Evolutionary conservation across 1,140 invertebrate genomes (phyloP), one percentile per base, ranked within the genome.

Genomic region (Pseudomyrmex concolor): DNA sequence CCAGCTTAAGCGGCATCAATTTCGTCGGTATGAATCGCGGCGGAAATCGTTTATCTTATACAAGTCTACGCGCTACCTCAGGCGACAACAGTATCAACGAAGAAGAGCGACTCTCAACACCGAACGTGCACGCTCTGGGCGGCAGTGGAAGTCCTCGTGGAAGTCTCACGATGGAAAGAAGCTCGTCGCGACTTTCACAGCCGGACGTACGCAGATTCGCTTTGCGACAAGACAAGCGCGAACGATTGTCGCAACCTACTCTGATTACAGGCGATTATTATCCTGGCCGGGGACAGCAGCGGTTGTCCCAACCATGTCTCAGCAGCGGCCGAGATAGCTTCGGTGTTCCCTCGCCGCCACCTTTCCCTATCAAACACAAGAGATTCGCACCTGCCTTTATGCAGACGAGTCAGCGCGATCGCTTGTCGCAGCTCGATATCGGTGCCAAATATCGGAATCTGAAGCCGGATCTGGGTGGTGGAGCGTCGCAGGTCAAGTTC

Each of bases 171-270:
- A 70, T 86, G 59, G 67, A 84, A n/a, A 83, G 77, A n/a, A 70
- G 87, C 13, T 63, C 84, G 15, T 67, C 84, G 34, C 55, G 86
- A 4, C 55, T 84, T 0, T 91, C 90, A 0, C 90, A 91, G 4
- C 89, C 88, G 8, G 91, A 91, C 12, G 85, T 91, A 1, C 54
- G 86, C 13, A 63, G 89, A 0, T 89, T 90, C 48, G 13, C 62
- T 0, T 15, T 90, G 1, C 67, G 90, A 0, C 84, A 90, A 8
- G 89, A 91, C 0, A 93, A 91, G 68, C 82, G 93, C 3, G 93
- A 94, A 45, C 84, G 93, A 64, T 73, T 94, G 0, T 94, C 93
- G 1, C 93, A 94, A n/a, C 93, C 93, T 0, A 94, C 93, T 0
- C 48, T 94, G 17, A 89, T 92, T 0, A 91, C 90, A 15, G 92